Evolutionary conservation across 2,113 vertebrate genomes (phyloP), one percentile per base, ranked within the genome.

Genomic region (Entomyzon cyanotis): DNA sequence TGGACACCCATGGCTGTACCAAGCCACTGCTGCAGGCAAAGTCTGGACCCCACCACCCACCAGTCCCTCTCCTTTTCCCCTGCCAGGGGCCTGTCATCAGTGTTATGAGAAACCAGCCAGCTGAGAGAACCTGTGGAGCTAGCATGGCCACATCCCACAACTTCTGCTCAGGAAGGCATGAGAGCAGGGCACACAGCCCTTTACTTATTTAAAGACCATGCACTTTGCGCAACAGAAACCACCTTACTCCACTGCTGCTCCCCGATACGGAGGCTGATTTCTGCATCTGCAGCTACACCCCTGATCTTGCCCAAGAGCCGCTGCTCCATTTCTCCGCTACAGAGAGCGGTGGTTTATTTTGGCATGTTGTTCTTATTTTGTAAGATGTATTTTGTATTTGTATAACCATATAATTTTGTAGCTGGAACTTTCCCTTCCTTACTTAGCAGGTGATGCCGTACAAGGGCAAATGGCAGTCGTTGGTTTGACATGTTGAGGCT

Each of bases 381-480:
- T 95, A 92, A 96, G 71, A 93, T 92, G 56, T 60, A 78, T 89
- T 87, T 84, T 94, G 75, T 78, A 87, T 93, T 96, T 96, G 65
- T 96, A 91, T 90, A 95, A 92, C 76, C 76, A 60, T 87, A 64
- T 84, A 75, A 93, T 97, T 96, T 89, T 75, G 89, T 67, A 94
- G 89, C 89, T 96, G 74, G n/a, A 96, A 96, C 91, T 96, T 92
- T 94, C 91, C 89, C 91, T 94, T 94, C 91, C 80, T 92, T 90
- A 74, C 71, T 90, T 90, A 90, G 65, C 86, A 93, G 86, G 93
- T 92, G 93, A 89, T 93, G 56, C 44, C 3, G 6, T 52, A 71
- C 2, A 33, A 87, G 73, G 69, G 91, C 65, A 96, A 89, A 78
- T 69, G 90, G 77, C 94, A 92, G 88, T 64, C 0, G 0, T 68